Conservation (phyloP, 2,113 vertebrate genomes). For the Nicator chloris region DNA sequence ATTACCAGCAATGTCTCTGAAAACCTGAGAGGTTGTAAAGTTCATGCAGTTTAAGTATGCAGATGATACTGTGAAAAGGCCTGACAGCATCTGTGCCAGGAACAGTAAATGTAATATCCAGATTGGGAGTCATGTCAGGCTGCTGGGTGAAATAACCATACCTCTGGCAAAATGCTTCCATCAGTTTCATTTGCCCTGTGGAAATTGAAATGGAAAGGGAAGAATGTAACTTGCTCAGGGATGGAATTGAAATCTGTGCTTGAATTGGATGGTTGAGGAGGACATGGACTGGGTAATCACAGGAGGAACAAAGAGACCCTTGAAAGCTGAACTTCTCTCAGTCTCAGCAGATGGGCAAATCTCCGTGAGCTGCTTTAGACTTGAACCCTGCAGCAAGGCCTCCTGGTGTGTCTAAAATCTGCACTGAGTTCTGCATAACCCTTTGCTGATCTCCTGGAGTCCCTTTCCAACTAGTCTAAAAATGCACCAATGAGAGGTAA, state of each 20-base stretch:
- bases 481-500: neutral
- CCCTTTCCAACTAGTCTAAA: neutral
- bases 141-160: conserved; percentile 14
- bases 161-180: conserved; percentile 20
- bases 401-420: neutral
- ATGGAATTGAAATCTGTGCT: conserved; percentile 4
- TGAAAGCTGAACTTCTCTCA: neutral
- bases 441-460: neutral
- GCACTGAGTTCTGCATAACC: neutral
- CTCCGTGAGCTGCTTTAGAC: neutral
- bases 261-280: conserved; percentile 3
- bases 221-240: neutral
- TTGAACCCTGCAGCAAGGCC: neutral
- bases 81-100: neutral
- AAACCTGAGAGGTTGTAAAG: neutral
- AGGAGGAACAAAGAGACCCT: neutral
- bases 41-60: neutral
- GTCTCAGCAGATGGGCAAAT: neutral
- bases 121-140: conserved; percentile 46
- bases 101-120: conserved; percentile 45
- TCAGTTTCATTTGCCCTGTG: conserved; percentile 34
- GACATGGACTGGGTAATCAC: neutral
- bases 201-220: conserved; percentile 45
- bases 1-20: neutral
- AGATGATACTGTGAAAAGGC: neutral